Percentiles rank a stretch among this genome's conserved stretches.
These are phyloP conservation scores for Dendrophyllia cribrosa DNA, from an alignment of 64 coral and sea anemone species.

Conservation along the genomic window DNA sequence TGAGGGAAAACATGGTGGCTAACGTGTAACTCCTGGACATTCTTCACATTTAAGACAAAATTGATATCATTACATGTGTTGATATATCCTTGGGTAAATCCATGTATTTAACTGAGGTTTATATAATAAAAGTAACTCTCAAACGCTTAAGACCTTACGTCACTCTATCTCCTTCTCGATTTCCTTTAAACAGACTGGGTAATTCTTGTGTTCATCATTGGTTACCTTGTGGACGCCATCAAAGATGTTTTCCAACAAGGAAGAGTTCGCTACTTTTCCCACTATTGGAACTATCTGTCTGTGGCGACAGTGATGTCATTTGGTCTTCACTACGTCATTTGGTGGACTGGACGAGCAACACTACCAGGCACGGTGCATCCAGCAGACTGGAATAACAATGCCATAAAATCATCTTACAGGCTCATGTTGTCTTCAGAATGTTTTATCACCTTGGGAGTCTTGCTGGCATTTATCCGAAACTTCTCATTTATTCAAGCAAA, in stretches of 20 bases:
- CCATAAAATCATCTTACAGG: background rate
- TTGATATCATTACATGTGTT: too few relatives aligned
- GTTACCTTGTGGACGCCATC: background rate
- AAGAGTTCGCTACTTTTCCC: conserved; percentile 20
- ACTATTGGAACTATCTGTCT: background rate
- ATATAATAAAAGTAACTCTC: too few relatives aligned
- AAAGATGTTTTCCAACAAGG: background rate
- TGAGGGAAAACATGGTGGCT: too few relatives aligned
- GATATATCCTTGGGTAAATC: too few relatives aligned
- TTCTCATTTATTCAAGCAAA: conserved; percentile 21
- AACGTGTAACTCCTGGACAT: too few relatives aligned
- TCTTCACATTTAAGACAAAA: too few relatives aligned
- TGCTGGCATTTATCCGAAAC: background rate
- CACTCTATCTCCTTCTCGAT: too few relatives aligned
- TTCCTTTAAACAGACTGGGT: background rate
- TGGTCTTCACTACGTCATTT: background rate
- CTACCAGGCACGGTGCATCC: background rate
- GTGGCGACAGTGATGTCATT: background rate
- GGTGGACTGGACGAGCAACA: background rate
- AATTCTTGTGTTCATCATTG: background rate
- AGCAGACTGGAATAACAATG: background rate
- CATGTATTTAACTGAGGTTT: too few relatives aligned
- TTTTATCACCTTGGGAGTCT: background rate
- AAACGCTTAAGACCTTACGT: too few relatives aligned
- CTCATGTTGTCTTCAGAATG: background rate